These are phyloP conservation scores for Scytalopus superciliaris DNA, from an alignment of 2,113 vertebrate genomes.

Conservation along the genomic window DNA sequence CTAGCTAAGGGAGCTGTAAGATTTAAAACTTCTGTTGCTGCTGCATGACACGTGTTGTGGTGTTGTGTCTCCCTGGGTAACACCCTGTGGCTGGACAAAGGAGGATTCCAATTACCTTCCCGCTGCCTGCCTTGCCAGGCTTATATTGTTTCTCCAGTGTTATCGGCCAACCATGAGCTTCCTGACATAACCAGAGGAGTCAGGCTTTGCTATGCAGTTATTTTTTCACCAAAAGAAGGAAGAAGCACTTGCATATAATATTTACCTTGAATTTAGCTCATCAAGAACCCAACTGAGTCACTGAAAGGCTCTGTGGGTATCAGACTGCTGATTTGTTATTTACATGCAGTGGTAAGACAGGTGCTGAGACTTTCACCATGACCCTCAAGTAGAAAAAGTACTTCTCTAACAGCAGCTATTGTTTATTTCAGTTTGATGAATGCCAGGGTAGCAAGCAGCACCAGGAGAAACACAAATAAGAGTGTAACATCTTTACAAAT, in stretches of 20 bases:
- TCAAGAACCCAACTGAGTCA: background rate
- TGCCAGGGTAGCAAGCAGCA: background rate
- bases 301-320: background rate
- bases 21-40: constrained; percentile 55
- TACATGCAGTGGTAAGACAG: background rate
- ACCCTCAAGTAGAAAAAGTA: background rate
- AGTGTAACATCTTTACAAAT: background rate
- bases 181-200: background rate
- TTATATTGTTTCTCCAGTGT: background rate
- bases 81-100: constrained; percentile 6
- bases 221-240: background rate
- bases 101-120: background rate
- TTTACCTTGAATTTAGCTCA: background rate
- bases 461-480: background rate
- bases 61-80: background rate
- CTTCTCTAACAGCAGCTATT: background rate
- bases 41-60: background rate
- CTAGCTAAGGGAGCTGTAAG: constrained; percentile 41
- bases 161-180: background rate
- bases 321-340: background rate
- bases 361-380: background rate
- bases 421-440: constrained; percentile 7
- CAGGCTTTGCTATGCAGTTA: background rate
- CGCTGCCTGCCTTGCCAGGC: background rate
- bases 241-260: background rate